These are phyloP conservation scores for Plagodis dolabraria DNA, from an alignment of 2,888 invertebrate species.

Conservation along the genomic window DNA sequence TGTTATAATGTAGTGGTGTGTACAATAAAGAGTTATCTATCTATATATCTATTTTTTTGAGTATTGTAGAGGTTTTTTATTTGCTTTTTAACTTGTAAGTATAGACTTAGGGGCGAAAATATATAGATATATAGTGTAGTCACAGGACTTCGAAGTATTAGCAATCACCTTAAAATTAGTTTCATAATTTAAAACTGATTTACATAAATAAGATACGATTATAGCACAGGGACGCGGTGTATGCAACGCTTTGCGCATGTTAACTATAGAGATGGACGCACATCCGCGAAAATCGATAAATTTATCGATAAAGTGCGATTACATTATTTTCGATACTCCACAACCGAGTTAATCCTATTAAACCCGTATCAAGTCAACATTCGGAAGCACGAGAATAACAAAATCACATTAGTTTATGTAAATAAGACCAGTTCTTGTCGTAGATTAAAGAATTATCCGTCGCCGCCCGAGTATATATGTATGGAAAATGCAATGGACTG, in stretches of 20 bases:
- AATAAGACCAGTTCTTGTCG: constrained; percentile 39
- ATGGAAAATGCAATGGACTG: constrained; percentile 23
- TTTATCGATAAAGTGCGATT: constrained; percentile 43
- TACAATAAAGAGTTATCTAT: no score
- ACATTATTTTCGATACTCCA: constrained; percentile 30
- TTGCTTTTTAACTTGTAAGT: no score
- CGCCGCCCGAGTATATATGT: constrained; percentile 23
- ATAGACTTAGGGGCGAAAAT: no score
- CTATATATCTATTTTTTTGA: no score
- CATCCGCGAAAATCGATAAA: constrained; percentile 26
- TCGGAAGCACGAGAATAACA: constrained; percentile 35
- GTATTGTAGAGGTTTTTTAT: no score
- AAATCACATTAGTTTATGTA: constrained; percentile 49
- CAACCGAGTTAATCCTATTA: constrained; percentile 44
- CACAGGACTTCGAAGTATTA: not conserved
- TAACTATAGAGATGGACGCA: constrained; percentile 34
- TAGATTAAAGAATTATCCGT: constrained; percentile 26
- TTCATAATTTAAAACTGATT: constrained; percentile 24
- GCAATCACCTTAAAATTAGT: constrained; percentile 24
- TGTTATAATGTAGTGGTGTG: no score
- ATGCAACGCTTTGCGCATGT: constrained; percentile 9
- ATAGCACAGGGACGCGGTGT: constrained; percentile 13
- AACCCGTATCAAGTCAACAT: constrained; percentile 38
- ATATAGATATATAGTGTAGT: no score
- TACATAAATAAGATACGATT: constrained; percentile 25